Percentiles rank a stretch among this genome's conserved stretches.
Conservation (phyloP, 2,797 vertebrate genomes). For the Anguilla pacifica region DNA sequence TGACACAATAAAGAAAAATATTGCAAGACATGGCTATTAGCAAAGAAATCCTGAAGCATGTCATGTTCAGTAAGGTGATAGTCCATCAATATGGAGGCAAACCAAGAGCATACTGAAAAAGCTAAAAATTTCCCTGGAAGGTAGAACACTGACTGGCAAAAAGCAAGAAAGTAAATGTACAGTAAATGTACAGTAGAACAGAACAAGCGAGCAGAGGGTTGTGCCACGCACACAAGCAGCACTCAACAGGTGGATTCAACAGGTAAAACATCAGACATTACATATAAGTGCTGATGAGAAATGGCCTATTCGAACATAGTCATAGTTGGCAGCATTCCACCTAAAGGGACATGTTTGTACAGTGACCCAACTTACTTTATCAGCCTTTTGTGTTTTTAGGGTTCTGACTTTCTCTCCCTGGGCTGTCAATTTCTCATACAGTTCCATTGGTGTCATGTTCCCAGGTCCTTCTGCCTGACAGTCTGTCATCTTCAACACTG, state of each 20-base stretch:
- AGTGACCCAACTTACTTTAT: conserved; percentile 73
- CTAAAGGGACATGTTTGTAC: neutral
- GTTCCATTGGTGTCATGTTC: conserved; percentile 67
- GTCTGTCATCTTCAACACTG: conserved; percentile 74
- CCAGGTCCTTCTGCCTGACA: conserved; percentile 57
- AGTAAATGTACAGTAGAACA: neutral
- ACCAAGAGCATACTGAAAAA: neutral
- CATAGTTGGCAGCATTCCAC: neutral
- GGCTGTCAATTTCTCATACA: conserved; percentile 77
- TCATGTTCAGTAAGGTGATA: neutral
- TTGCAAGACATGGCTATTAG: neutral
- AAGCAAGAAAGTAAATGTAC: neutral
- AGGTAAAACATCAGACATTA: neutral
- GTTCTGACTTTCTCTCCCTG: conserved; percentile 84
- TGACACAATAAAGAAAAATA: neutral
- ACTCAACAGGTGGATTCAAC: neutral
- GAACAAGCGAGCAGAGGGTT: neutral
- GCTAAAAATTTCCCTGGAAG: neutral
- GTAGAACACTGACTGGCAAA: neutral
- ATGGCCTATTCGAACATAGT: neutral
- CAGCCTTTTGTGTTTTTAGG: conserved; percentile 82
- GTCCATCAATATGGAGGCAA: neutral
- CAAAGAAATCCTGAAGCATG: neutral
- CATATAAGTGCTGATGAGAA: neutral
- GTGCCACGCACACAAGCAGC: neutral